A percentile compares a stretch with the other conserved stretches of the same genome.
Conservation (phyloP, 2,113 vertebrate genomes). For the Nibea coibor region DNA sequence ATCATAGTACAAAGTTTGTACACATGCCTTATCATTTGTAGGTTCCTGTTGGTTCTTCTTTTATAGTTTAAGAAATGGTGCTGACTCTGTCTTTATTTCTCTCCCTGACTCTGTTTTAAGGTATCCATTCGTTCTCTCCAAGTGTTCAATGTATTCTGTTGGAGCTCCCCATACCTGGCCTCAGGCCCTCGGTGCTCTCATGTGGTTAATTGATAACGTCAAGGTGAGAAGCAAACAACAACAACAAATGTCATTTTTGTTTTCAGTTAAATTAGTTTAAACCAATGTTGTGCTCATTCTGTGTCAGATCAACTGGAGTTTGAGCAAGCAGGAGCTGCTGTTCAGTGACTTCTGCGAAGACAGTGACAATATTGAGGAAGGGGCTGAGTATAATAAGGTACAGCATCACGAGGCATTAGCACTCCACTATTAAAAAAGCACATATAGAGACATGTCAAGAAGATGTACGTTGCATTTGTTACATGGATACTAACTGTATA, state of each 20-base stretch:
- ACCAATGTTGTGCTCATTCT: constrained; percentile 12
- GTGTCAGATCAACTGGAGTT: constrained; percentile 70
- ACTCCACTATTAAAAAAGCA: neutral
- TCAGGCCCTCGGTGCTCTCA: constrained; percentile 91
- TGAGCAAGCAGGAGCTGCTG: constrained; percentile 82
- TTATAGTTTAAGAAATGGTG: neutral
- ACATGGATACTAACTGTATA: neutral
- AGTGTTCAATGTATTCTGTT: constrained; percentile 97
- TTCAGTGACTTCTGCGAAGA: constrained; percentile 82
- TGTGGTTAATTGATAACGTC: constrained; percentile 93
- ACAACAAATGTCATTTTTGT: neutral
- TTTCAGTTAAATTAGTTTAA: neutral
- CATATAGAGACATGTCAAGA: neutral
- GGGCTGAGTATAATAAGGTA: constrained; percentile 92
- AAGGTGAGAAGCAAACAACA: constrained; percentile 84
- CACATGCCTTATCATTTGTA: neutral
- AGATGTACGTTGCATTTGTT: neutral
- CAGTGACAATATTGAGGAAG: constrained; percentile 86
- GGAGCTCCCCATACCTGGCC: constrained; percentile 98
- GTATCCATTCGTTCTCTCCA: constrained; percentile 94
- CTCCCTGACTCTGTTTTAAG: constrained; percentile 72
- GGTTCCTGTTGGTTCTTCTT: neutral
- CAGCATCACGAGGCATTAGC: neutral
- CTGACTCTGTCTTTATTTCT: constrained; percentile 11
- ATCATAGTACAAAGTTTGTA: neutral